Evolutionary conservation across 2,888 invertebrate species (phyloP).

Genomic region (Orthonychiurus folsomi): DNA sequence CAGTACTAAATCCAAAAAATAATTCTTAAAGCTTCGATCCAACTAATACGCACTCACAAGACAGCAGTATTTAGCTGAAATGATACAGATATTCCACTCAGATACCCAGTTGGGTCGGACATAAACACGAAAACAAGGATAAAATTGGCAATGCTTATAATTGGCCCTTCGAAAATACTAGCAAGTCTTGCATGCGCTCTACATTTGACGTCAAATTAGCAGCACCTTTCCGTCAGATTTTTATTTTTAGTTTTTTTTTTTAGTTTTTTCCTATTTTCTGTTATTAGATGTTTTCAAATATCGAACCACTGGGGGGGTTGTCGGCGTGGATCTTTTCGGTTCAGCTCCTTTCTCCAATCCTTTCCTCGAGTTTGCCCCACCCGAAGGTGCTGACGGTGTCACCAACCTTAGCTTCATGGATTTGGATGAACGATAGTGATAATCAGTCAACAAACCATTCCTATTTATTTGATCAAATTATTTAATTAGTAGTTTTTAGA

Average conservation of each 20-base stretch:
- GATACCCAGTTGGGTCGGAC: too few relatives aligned
- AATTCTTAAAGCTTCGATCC: too few relatives aligned
- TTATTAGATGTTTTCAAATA: slow-evolving; percentile 26
- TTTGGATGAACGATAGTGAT: slow-evolving; percentile 1
- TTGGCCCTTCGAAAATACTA: too few relatives aligned
- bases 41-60: too few relatives aligned
- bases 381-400: not conserved
- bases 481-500: too few relatives aligned
- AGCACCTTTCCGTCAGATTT: not conserved
- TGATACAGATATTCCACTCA: too few relatives aligned
- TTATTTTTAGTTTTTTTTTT: not conserved
- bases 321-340: slow-evolving; percentile 63
- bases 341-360: slow-evolving; percentile 60
- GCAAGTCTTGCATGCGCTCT: too few relatives aligned
- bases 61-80: too few relatives aligned
- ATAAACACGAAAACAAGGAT: too few relatives aligned
- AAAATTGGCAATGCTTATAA: too few relatives aligned
- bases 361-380: slow-evolving; percentile 22
- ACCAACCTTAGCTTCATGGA: not conserved
- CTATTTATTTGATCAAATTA: slow-evolving; percentile 6
- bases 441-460: not conserved
- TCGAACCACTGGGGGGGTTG: slow-evolving; percentile 51
- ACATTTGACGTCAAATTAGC: not conserved
- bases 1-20: not conserved
- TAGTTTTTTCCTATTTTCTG: slow-evolving; percentile 11